Base-by-base conservation (phyloP, 1,140 invertebrate genomes). In the Tetranychus urticae region DNA sequence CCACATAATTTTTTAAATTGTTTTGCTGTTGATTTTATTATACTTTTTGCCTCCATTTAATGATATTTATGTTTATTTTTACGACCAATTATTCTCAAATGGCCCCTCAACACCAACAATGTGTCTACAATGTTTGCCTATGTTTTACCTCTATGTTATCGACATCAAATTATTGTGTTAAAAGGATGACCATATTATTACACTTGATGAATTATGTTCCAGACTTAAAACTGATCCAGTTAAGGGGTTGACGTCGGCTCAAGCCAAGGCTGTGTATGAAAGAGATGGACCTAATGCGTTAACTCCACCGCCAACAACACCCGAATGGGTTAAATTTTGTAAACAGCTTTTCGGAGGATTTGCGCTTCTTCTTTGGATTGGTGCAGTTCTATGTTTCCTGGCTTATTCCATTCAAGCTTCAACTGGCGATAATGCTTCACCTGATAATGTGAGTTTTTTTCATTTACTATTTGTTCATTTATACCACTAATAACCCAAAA, bases 201-300 rank as follows among this genome's bases (percentile, higher is more conserved):
- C 88, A 72, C 81, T 91, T 68, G 89, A 94, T 75, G 90, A 97
- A 77, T 78, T 97, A 65, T 93, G 90, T 77, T 83, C 87, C 77
- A 81, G 90, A 78, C 88, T 94, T 78, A 83, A 85, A 71, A 88
- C 90, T 72, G 86, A 97, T 77, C 86, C 89, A 67, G 86, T 89
- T 8, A 58, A n/a, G 33, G 57, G 57, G 2, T 46, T 58, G 23
- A 45, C 57, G 12, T 6, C 5, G 7, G 36, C n/a, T 6, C 14
- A 45, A 31, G 57, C 57, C 6, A 58, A 58, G 45, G 1, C 37
- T 31, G 14, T 45, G n/a, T 31, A 45, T 13, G 57, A 31, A 55
- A 12, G 57, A 45, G 57, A 58, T 46, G 57, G 57, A 33, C 82
- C 80, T 0, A 88, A 88, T 69, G 76, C 78, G 12, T 68, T 86